Percentiles rank a stretch among this genome's conserved stretches.
Conservation (phyloP, 2,888 invertebrate genomes). For the Hydropsyche betteni region DNA sequence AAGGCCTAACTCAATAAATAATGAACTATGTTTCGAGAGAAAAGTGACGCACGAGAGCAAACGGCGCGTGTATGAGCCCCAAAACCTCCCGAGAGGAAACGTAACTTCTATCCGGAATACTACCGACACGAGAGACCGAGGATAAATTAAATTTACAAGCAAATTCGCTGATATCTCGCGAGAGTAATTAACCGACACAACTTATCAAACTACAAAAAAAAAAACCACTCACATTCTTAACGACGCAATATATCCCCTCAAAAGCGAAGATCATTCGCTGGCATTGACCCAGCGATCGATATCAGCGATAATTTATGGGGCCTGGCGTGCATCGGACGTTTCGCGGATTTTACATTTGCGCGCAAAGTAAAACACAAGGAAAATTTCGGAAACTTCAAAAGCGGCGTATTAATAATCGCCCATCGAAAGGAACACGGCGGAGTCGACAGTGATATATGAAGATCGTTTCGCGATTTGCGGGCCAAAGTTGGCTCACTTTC, state of each 20-base stretch:
- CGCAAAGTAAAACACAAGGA: too few species aligned
- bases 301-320: too few species aligned
- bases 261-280: too few species aligned
- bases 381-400: too few species aligned
- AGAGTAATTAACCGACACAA: neutral
- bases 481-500: slow-evolving; percentile 26
- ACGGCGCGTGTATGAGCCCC: slow-evolving; percentile 21
- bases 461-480: slow-evolving; percentile 26
- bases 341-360: too few species aligned
- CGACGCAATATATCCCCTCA: too few species aligned
- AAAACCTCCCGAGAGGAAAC: slow-evolving; percentile 16
- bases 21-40: slow-evolving; percentile 11
- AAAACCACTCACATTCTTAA: too few species aligned
- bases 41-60: slow-evolving; percentile 12
- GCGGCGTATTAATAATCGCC: too few species aligned
- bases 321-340: too few species aligned
- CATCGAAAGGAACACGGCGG: slow-evolving; percentile 5
- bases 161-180: neutral
- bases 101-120: slow-evolving; percentile 15
- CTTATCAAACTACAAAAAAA: too few species aligned
- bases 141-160: slow-evolving; percentile 20
- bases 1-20: slow-evolving; percentile 34
- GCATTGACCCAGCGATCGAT: too few species aligned
- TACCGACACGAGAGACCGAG: neutral
- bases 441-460: slow-evolving; percentile 23